Conservation (phyloP, 2,888 invertebrate species). For the Crioceris asparagi region DNA sequence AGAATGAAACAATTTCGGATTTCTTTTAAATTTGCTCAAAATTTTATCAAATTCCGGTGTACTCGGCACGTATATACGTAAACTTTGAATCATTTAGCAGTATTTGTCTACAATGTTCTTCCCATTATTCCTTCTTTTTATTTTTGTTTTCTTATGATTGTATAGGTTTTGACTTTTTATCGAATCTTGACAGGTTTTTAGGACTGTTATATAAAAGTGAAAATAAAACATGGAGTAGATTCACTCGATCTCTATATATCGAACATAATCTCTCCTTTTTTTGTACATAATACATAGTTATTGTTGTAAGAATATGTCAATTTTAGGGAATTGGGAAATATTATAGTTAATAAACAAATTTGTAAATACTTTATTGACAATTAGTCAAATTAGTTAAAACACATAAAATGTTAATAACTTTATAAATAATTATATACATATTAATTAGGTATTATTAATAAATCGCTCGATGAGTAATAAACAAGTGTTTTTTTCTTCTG, state of each 20-base stretch:
- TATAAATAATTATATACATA: slow-evolving; percentile 42
- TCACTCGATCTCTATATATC: too few relatives aligned
- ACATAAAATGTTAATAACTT: slow-evolving; percentile 42
- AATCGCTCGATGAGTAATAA: slow-evolving; percentile 33
- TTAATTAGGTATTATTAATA: slow-evolving; percentile 41
- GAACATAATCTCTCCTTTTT: too few relatives aligned
- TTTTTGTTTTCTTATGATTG: too few relatives aligned
- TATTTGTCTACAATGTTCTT: too few relatives aligned
- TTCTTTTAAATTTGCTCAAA: too few relatives aligned
- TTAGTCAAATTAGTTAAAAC: slow-evolving; percentile 40
- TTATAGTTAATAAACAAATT: slow-evolving; percentile 43
- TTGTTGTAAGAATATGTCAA: slow-evolving; percentile 58
- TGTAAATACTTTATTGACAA: slow-evolving; percentile 50
- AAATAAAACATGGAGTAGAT: too few relatives aligned
- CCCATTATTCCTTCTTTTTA: too few relatives aligned
- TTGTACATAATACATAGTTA: slow-evolving; percentile 34
- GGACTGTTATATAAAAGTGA: slow-evolving; percentile 33
- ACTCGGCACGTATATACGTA: too few relatives aligned
- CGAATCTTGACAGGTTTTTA: slow-evolving; percentile 31
- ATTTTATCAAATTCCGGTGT: too few relatives aligned
- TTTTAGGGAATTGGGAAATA: slow-evolving; percentile 59
- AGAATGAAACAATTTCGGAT: too few relatives aligned
- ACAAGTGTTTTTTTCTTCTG: slow-evolving; percentile 12
- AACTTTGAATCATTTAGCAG: too few relatives aligned
- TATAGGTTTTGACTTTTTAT: too few relatives aligned